A percentile compares a stretch with the other conserved stretches of the same genome.
phyloP scores from a whole-genome alignment of 1,140 invertebrate species.

The Heliconius hermathena region DNA sequence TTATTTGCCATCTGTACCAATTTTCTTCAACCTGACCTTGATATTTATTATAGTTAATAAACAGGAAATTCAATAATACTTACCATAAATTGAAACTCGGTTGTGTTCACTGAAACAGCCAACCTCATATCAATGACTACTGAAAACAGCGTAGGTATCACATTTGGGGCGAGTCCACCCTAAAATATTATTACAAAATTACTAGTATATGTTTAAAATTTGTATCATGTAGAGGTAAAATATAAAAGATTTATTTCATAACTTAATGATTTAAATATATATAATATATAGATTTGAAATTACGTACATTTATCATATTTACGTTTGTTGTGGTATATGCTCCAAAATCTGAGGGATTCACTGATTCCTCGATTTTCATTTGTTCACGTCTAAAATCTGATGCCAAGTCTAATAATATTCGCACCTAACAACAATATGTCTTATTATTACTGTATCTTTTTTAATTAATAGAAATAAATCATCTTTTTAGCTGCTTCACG shows the following conservation, averaged over 20 bases:
- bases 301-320: constrained; percentile 53
- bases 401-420: constrained; percentile 8
- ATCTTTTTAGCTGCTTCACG: too few relatives aligned
- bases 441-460: too few relatives aligned
- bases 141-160: constrained; percentile 90
- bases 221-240: too few relatives aligned
- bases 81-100: constrained; percentile 87
- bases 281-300: too few relatives aligned
- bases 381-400: constrained; percentile 46
- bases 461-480: too few relatives aligned
- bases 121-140: constrained; percentile 92
- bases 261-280: too few relatives aligned
- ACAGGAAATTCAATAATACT: not conserved
- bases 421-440: not conserved
- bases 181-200: constrained; percentile 45
- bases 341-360: constrained; percentile 37
- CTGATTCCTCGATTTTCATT: constrained; percentile 33
- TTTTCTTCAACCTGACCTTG: too few relatives aligned
- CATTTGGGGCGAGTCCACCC: constrained; percentile 95
- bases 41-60: not conserved
- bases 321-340: constrained; percentile 54
- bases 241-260: too few relatives aligned
- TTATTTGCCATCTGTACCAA: too few relatives aligned
- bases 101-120: constrained; percentile 85
- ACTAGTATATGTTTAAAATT: too few relatives aligned